Percentiles rank a stretch among this genome's conserved stretches.
Conservation (phyloP, 2,113 vertebrate species). For the Arvicanthis niloticus region DNA sequence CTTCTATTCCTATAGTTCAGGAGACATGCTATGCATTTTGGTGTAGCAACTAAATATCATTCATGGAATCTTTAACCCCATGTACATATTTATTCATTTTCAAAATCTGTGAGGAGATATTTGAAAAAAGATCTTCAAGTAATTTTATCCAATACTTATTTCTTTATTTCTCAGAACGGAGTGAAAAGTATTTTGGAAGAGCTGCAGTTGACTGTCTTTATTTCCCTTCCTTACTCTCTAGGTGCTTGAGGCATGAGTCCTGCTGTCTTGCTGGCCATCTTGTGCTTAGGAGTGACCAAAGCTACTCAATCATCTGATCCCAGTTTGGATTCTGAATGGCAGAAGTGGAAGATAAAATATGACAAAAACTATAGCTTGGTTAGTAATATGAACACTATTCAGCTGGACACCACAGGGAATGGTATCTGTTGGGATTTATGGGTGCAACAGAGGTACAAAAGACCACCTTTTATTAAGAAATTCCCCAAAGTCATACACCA, state of each 20-base stretch:
- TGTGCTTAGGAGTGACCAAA: conserved; percentile 85
- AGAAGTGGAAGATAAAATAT: conserved; percentile 93
- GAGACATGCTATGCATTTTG: background rate
- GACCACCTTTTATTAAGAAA: background rate
- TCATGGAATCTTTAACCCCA: background rate
- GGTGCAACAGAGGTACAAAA: background rate
- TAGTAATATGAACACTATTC: conserved; percentile 42
- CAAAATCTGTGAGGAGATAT: background rate
- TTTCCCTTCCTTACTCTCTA: conserved; percentile 38
- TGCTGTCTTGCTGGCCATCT: conserved; percentile 71
- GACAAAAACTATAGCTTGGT: conserved; percentile 91
- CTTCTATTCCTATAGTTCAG: background rate
- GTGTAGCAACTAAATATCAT: background rate
- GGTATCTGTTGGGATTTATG: background rate
- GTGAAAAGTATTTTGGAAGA: background rate
- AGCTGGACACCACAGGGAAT: too few species aligned
- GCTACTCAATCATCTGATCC: conserved; percentile 88
- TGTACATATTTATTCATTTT: background rate
- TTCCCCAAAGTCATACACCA: background rate
- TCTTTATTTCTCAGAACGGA: background rate
- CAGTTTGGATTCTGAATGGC: conserved; percentile 91
- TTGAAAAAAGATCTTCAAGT: background rate
- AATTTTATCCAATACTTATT: background rate
- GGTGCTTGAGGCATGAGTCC: conserved; percentile 83
- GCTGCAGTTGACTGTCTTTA: background rate